Base-by-base conservation (phyloP, 2,888 invertebrate genomes). In the Eulithis prunata region DNA sequence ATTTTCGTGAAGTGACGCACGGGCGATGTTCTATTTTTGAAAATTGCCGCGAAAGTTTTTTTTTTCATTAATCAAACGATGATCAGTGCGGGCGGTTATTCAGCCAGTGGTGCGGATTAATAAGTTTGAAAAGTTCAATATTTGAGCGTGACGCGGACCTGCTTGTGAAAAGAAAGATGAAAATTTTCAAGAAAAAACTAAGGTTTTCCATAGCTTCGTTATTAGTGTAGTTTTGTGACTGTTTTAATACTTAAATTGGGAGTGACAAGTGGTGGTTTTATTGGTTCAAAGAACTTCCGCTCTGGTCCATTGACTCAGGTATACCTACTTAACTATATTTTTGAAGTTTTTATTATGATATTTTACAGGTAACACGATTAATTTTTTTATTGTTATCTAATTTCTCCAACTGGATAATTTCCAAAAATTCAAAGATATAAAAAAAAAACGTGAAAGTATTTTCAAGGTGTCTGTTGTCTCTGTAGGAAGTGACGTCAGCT, bases 141-240 rank as follows among this genome's bases (percentile, higher is more conserved):
- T 56, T 68, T 65, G 46, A 53, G 54, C 32, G 52, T 52, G 45
- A 71, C 57, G 53, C 91, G 91, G 89, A 88, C 88, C 87, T 87
- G 47, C 88, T 89, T 78, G 85, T 91, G 78, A 91, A 85, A 72
- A 89, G 87, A 85, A 93, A 91, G 76, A 93, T 93, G 92, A 92
- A 91, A 92, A 79, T 91, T 78, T 93, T 93, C 70, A 93, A 93
- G 80, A 93, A 93, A 78, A 93, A 93, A 71, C 76, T 93, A 11
- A 88, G 92, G 75, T 93, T 93, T 79, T 92, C 92, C 58, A 92
- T 93, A 93, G 81, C 78, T 72, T 81, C 73, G 12, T 53, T 53
- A 55, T 62, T 57, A 41, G 68, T 69, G 59, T 71, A 64, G 36
- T 60, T 61, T 61, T 51, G 52, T 70, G 61, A 66, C 55, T 55